Percentiles rank a stretch among this genome's conserved stretches.
Conservation (phyloP, 2,888 invertebrate species). For the Pomacea canaliculata region DNA sequence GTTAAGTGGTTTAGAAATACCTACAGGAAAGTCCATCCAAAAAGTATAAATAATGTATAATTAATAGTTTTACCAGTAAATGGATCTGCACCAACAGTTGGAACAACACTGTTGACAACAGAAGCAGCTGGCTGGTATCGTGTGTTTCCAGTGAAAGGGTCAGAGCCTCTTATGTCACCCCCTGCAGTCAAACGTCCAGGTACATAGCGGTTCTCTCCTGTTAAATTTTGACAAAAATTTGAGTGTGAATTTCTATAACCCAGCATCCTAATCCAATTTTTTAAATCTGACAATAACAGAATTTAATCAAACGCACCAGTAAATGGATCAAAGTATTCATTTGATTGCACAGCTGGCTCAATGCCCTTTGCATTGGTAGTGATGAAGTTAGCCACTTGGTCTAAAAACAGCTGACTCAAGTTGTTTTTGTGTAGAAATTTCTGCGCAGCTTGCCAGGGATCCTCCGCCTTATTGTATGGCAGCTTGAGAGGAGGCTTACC, state of each 20-base stretch:
- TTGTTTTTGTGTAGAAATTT: slow-evolving; percentile 87
- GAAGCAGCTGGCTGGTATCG: slow-evolving; percentile 40
- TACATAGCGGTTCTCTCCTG: slow-evolving; percentile 77
- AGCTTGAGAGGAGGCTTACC: slow-evolving; percentile 88
- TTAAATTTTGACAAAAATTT: neutral
- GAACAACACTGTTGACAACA: neutral
- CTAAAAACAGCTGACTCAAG: slow-evolving; percentile 87
- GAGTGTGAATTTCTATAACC: no score
- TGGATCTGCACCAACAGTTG: slow-evolving; percentile 17
- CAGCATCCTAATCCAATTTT: no score
- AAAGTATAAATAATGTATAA: neutral
- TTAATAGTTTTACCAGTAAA: slow-evolving; percentile 15
- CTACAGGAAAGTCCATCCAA: neutral
- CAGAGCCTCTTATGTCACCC: slow-evolving; percentile 34
- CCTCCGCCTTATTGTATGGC: slow-evolving; percentile 90
- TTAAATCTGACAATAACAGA: no score
- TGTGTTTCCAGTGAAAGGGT: slow-evolving; percentile 54
- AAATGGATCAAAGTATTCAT: slow-evolving; percentile 73
- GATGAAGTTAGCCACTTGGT: slow-evolving; percentile 92
- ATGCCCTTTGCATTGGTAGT: slow-evolving; percentile 81
- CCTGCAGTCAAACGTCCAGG: slow-evolving; percentile 69
- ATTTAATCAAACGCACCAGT: slow-evolving; percentile 71
- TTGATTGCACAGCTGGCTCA: slow-evolving; percentile 51
- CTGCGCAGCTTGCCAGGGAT: slow-evolving; percentile 93
- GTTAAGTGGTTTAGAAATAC: no score